Conservation (phyloP, 2,113 vertebrate genomes). For the Hypanus sabinus region DNA sequence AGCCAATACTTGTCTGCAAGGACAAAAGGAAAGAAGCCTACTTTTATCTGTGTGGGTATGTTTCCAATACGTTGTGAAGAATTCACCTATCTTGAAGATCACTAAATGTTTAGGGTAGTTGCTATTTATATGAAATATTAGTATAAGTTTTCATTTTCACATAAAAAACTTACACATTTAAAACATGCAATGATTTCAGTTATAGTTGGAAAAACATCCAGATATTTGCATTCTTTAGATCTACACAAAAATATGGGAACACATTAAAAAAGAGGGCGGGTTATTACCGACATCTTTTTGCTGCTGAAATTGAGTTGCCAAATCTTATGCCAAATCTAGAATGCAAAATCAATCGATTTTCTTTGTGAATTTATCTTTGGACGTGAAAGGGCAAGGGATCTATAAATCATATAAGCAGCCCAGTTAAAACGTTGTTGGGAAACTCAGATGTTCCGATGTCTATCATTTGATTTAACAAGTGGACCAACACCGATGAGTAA, state of each 20-base stretch:
- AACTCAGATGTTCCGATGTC: not conserved
- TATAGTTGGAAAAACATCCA: not conserved
- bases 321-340: not conserved
- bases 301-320: not conserved
- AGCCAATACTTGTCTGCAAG: not conserved
- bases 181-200: not conserved
- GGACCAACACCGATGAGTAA: not conserved
- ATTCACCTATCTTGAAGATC: not conserved
- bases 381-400: not conserved
- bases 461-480: not conserved
- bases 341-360: not conserved
- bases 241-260: not conserved
- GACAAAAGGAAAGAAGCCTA: not conserved
- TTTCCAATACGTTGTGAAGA: not conserved
- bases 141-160: not conserved
- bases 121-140: not conserved
- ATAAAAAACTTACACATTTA: not conserved
- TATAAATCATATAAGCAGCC: not conserved
- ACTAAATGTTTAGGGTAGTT: not conserved
- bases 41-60: not conserved
- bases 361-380: not conserved
- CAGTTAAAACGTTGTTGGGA: not conserved
- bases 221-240: not conserved
- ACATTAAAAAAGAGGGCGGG: not conserved
- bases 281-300: not conserved